Base-by-base conservation (phyloP, 2,888 invertebrate species). In the Pedicia rivosa region DNA sequence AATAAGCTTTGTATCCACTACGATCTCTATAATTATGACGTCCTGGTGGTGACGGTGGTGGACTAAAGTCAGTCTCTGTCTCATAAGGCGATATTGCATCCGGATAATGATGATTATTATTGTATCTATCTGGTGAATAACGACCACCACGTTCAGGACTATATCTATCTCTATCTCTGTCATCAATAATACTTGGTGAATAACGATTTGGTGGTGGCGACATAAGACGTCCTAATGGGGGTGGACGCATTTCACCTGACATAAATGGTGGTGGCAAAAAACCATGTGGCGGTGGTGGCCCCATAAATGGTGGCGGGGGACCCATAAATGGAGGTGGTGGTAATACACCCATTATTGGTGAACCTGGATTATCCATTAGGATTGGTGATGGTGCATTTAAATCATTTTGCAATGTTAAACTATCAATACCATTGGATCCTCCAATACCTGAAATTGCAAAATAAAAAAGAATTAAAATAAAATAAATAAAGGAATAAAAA, bases 31-130 rank as follows among this genome's bases (percentile, higher is more conserved):
- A 59, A 53, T 27, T 66, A 62, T 26, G 61, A 55, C 39, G 62
- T 61, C 27, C 56, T 50, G 35, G 68, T 2, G 74, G 59, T 10
- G 74, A 74, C 32, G 71, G 71, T 46, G 72, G 72, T 3, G 74
- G 74, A 59, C 72, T 71, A 48, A 70, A 70, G 50, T 78, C 78
- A 10, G 75, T 70, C 53, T 76, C 76, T n/a, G 72, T 71, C 48
- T 71, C 72, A 42, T 54, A 54, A 13, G 55, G 54, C 10, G 59
- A 56, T 48, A 65, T 64, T 29, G 64, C 51, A 38, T 54, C 52
- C 36, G 57, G 57, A 40, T 62, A 63, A n/a, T n/a, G n/a, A n/a
- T n/a, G n/a, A n/a, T n/a, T n/a, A n/a, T 65, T 62, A 44, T 63
- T 59, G 49, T 62, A 65, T 35, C 64, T 57, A 40, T 67, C 70